These are phyloP conservation scores for Aplodontia rufa DNA, from an alignment of 2,113 vertebrate genomes.

Conservation along the genomic window DNA sequence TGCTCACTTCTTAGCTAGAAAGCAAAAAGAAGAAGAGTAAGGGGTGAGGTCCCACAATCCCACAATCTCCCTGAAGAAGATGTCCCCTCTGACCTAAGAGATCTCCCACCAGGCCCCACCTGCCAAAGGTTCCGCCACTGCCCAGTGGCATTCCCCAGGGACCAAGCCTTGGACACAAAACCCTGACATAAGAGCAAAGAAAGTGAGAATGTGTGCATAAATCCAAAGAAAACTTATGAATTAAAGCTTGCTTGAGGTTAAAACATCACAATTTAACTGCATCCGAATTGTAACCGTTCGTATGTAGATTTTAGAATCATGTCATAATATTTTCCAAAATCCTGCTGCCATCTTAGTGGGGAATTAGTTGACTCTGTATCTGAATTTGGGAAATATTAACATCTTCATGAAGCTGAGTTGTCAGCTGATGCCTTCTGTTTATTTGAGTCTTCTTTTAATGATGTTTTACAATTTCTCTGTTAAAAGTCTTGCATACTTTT, in stretches of 20 bases:
- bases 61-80: not conserved
- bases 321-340: not conserved
- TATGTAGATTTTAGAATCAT: not conserved
- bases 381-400: not conserved
- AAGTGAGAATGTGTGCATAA: not conserved
- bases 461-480: not conserved
- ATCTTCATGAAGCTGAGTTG: not conserved
- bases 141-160: fast-evolving
- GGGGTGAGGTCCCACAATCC: fast-evolving
- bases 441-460: not conserved
- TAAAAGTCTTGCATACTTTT: not conserved
- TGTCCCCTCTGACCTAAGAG: not conserved
- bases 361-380: not conserved
- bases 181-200: not conserved
- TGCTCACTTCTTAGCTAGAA: too few species aligned
- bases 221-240: not conserved
- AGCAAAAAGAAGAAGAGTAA: not conserved
- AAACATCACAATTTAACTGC: not conserved
- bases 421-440: not conserved
- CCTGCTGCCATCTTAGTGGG: not conserved
- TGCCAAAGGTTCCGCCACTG: not conserved
- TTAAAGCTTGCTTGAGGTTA: not conserved
- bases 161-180: not conserved
- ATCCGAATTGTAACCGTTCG: not conserved
- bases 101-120: not conserved